Percentiles rank a stretch among this genome's conserved stretches.
These are phyloP conservation scores for Watsonalla cultraria DNA, from an alignment of 2,888 invertebrate species.

Conservation along the genomic window DNA sequence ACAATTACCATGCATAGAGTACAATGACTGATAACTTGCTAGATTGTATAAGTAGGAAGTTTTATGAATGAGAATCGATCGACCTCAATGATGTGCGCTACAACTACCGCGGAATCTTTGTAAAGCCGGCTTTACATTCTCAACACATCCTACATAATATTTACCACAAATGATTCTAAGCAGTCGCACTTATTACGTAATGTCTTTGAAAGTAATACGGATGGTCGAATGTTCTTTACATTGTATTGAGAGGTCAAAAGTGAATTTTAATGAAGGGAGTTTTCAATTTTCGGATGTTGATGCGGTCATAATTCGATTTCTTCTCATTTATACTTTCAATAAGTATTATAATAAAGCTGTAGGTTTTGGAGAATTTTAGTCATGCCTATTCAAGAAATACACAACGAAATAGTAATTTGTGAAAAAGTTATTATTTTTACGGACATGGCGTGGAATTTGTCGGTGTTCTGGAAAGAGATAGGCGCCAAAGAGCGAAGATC, in stretches of 20 bases:
- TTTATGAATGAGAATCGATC: slow-evolving; percentile 2
- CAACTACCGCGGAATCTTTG: not conserved
- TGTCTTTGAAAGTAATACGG: not conserved
- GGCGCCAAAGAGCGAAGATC: too few species aligned
- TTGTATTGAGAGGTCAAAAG: not conserved
- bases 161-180: not conserved
- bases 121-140: not conserved
- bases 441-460: too few species aligned
- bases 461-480: too few species aligned
- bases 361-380: too few species aligned
- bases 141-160: not conserved
- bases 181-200: not conserved
- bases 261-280: not conserved
- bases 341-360: too few species aligned
- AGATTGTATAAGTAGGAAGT: not conserved
- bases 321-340: too few species aligned
- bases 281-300: too few species aligned
- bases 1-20: not conserved
- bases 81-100: not conserved
- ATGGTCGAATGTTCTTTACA: not conserved
- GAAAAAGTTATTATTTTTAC: too few species aligned
- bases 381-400: too few species aligned
- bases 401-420: too few species aligned
- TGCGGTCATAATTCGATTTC: too few species aligned
- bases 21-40: not conserved